Base-by-base conservation (phyloP, 2,888 invertebrate genomes). In the Oxystoma pomonae region DNA sequence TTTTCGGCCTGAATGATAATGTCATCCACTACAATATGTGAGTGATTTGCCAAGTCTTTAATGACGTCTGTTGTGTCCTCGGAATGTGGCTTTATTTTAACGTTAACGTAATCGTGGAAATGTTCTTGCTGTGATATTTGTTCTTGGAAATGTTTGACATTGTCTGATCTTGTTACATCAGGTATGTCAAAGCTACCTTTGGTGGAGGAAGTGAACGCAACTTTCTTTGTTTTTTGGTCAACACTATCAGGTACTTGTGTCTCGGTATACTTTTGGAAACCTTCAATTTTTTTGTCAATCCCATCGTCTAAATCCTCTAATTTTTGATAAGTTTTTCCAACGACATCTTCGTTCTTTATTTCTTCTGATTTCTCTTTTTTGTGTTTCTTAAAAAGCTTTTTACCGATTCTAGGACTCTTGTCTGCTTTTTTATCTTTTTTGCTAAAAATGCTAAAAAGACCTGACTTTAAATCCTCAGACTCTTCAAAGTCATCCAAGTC, bases 401-500 rank as follows among this genome's bases (percentile, higher is more conserved):
- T 71, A 1, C 66, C 53, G 16, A 67, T 61, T 58, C 70, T 72
- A 0, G 73, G 73, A 60, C 72, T 73, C 5, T 68, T 68, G 0
- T 62, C 57, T 9, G 5, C 59, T 56, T 56, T 63, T 19, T 67
- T 68, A 3, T 70, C 67, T 63, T 70, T 73, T 60, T 72, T 74
- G 55, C 72, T 70, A 57, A 74, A 73, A 19, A 73, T 70, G 57
- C 71, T 68, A 57, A 74, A 73, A 5, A 74, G 58, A n/a, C 74
- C 71, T 18, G 73, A 69, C 59, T 69, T 70, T 5, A 62, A 59
- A 58, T 68, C 65, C 58, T 69, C 70, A 12, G 64, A 66, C n/a
- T 62, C 67, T 16, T 68, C 69, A 7, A 60, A 16, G n/a, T 72
- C 71, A 61, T 73, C 73, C n/a, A 71, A 59, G 61, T 73, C 73